Evolutionary conservation across 1,140 invertebrate species (phyloP).

Genomic region (Drosophila triauraria): DNA sequence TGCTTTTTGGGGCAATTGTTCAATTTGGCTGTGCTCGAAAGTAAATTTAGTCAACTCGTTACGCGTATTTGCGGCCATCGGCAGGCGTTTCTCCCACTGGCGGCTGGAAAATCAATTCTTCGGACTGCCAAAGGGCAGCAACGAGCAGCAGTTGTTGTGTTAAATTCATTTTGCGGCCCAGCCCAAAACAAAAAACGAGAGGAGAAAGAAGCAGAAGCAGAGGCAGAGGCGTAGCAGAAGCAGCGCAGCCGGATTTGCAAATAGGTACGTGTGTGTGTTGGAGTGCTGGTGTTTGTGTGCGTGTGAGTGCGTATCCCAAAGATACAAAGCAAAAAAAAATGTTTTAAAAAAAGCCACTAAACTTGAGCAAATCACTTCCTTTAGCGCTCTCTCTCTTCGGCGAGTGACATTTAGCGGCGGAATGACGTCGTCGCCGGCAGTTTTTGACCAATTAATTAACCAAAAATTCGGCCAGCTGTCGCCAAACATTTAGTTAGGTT

Average conservation of each 20-base stretch:
- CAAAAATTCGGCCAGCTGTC: slow-evolving; percentile 45
- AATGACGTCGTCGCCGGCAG: slow-evolving; percentile 62
- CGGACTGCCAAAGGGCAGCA: slow-evolving; percentile 62
- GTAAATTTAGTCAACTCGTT: slow-evolving; percentile 69
- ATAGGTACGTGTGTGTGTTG: slow-evolving; percentile 45
- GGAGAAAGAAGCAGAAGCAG: slow-evolving; percentile 48
- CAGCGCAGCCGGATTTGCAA: slow-evolving; percentile 77
- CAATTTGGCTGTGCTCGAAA: slow-evolving; percentile 77
- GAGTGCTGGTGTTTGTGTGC: slow-evolving; percentile 28
- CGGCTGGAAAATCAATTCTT: slow-evolving; percentile 79
- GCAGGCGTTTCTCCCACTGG: slow-evolving; percentile 59
- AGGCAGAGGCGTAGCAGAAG: slow-evolving; percentile 43
- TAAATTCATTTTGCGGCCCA: slow-evolving; percentile 63
- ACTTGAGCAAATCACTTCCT: slow-evolving; percentile 53
- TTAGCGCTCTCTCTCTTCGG: slow-evolving; percentile 29
- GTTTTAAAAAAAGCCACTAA: slow-evolving; percentile 75
- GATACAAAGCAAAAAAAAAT: slow-evolving; percentile 39
- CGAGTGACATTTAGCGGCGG: slow-evolving; percentile 47
- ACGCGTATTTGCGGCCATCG: slow-evolving; percentile 65
- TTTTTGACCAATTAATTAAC: slow-evolving; percentile 60
- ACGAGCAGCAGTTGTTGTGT: slow-evolving; percentile 71
- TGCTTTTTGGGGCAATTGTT: slow-evolving; percentile 68
- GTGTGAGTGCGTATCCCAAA: slow-evolving; percentile 55
- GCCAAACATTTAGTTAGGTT: slow-evolving; percentile 40
- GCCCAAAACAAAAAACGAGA: slow-evolving; percentile 69